phyloP scores from a whole-genome alignment of 1,140 invertebrate species.

The Calosoma granatense region DNA sequence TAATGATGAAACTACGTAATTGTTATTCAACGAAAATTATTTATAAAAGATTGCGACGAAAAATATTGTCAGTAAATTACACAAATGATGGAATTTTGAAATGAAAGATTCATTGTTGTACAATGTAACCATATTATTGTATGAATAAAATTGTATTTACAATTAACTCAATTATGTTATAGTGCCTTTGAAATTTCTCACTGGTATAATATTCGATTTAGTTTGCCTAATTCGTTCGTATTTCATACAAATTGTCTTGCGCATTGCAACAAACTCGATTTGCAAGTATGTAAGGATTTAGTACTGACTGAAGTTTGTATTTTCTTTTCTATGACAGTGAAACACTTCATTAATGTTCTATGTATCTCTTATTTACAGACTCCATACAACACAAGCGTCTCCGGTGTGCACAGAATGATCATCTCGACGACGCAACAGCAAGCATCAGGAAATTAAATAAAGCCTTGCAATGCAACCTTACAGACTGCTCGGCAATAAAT shows the following conservation, averaged over 20 bases:
- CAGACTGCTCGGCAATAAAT: too few species aligned
- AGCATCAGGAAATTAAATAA: neutral
- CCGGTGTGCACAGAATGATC: neutral
- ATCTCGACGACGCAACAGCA: too few species aligned
- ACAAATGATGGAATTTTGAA: too few species aligned
- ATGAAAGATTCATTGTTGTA: too few species aligned
- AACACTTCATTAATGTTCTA: neutral
- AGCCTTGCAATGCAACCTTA: too few species aligned
- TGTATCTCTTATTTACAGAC: neutral
- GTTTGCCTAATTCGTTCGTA: neutral
- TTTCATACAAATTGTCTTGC: neutral
- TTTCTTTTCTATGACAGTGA: neutral
- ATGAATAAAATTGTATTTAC: too few species aligned
- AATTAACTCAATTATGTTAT: too few species aligned
- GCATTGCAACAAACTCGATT: neutral
- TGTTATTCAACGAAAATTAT: too few species aligned
- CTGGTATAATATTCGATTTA: neutral
- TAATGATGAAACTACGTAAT: too few species aligned
- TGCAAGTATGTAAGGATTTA: neutral
- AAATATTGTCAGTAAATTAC: too few species aligned
- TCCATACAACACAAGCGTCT: neutral
- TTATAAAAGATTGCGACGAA: too few species aligned
- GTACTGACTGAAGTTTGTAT: neutral
- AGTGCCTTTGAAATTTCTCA: neutral
- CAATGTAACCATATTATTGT: too few species aligned